phyloP scores from a whole-genome alignment of 1,140 invertebrate species.

The Andrena cerasifolii region DNA sequence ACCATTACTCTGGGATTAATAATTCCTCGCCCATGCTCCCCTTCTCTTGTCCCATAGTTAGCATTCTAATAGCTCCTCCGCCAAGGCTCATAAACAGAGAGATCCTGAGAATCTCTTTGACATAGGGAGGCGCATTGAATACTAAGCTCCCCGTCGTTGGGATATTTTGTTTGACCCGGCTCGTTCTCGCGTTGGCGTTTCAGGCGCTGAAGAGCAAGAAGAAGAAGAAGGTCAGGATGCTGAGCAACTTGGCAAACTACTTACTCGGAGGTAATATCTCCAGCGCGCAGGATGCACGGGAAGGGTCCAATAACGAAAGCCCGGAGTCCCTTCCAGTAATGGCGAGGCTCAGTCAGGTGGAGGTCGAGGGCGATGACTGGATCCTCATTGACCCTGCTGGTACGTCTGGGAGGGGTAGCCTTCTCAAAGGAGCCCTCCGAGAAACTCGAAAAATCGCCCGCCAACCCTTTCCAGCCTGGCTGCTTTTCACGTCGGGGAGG shows the following conservation, averaged over 20 bases:
- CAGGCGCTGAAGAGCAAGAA: constrained; percentile 64
- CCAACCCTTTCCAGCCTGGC: background rate
- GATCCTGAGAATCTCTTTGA: background rate
- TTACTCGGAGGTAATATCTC: constrained; percentile 78
- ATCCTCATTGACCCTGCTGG: constrained; percentile 81
- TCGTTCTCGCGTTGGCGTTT: constrained; percentile 30
- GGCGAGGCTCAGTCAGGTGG: constrained; percentile 75
- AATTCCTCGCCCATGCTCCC: too few relatives aligned
- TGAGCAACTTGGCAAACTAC: constrained; percentile 83
- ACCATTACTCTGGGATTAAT: too few relatives aligned
- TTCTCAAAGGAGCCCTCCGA: background rate
- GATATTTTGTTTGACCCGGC: background rate
- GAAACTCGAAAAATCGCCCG: constrained; percentile 2
- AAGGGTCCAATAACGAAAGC: constrained; percentile 72
- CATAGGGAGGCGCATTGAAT: background rate
- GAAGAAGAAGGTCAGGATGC: constrained; percentile 78
- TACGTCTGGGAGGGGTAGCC: constrained; percentile 30
- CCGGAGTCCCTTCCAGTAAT: constrained; percentile 67
- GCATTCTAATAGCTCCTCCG: background rate
- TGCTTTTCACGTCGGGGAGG: background rate
- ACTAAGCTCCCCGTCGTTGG: background rate
- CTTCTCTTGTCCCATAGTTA: background rate
- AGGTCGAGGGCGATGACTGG: constrained; percentile 83
- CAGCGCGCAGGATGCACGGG: constrained; percentile 66
- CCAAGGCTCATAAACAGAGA: background rate